Base-by-base conservation (phyloP, 2,797 vertebrate genomes). In the Anguilla anguilla region DNA sequence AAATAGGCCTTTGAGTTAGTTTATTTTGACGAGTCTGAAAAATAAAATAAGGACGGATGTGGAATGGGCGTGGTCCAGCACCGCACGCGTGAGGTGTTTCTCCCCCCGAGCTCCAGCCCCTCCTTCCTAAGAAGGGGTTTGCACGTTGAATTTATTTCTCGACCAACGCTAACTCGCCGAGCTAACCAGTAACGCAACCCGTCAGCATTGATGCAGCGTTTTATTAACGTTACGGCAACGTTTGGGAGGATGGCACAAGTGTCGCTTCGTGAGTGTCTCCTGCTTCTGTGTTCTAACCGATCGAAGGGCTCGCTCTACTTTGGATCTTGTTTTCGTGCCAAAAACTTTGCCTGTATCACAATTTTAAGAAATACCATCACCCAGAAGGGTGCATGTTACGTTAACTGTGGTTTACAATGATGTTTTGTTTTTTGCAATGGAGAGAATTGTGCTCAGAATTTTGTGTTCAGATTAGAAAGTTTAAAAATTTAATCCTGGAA, bases 61-160 rank as follows among this genome's bases (percentile, higher is more conserved):
- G 93, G 94, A 95, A 95, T 95, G 94, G 95, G 94, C 49, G 82
- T 89, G 87, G 88, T 90, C 89, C 82, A 84, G 84, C 86, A 90
- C 86, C 46, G 51, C 89, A 84, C 88, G 74, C 88, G 74, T 86
- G 79, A 64, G 88, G 69, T 5, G 59, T 87, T 35, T 39, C 11
- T 39, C 19, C 0, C 6, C 19, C 19, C 13, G 22, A 81, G 77
- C 19, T 49, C 81, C 57, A 25, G 51, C 49, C 82, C n/a, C n/a
- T 57, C 0, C 31, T 83, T 55, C 51, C 1, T 17, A 83, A 9
- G 31, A 51, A 31, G 6, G 49, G 49, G 49, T 79, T 46, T 79
- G 35, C 17, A 46, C 0, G 19, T n/a, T 81, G 77, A 46, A 7
- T 81, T n/a, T 22, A 31, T 74, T 51, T 86, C 43, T 83, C 53